These are phyloP conservation scores for Turritopsis dohrnii DNA, from an alignment of 30 jellyfish, hydroid and myxozoan genomes.

Conservation along the genomic window DNA sequence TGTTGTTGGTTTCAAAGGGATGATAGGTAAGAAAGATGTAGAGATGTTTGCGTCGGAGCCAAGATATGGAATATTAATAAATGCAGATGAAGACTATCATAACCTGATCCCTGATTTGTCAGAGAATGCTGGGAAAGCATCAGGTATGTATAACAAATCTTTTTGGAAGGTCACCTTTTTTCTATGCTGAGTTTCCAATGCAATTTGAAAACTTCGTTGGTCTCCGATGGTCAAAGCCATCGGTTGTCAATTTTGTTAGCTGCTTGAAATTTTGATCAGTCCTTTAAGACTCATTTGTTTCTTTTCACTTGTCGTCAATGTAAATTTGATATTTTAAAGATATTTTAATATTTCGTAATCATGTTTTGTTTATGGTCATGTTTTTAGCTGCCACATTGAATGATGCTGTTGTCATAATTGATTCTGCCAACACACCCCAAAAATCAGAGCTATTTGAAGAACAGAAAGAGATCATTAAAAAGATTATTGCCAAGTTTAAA, in stretches of 20 bases:
- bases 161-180: no score
- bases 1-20: not conserved
- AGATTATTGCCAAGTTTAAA: not conserved
- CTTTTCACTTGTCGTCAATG: not conserved
- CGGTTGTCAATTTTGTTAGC: no score
- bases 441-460: not conserved
- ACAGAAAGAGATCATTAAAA: not conserved
- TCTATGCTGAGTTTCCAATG: not conserved
- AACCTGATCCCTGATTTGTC: not conserved
- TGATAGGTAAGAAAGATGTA: not conserved
- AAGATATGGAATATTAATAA: not conserved
- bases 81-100: not conserved
- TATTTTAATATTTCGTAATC: not conserved
- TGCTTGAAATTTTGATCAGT: not conserved
- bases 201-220: no score
- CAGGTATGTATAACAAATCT: not conserved
- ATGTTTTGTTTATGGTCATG: not conserved
- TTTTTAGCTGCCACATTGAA: not conserved
- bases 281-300: not conserved
- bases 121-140: constrained; percentile 8
- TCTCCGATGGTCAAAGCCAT: no score
- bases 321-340: no score
- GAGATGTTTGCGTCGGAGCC: not conserved
- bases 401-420: not conserved
- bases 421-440: not conserved